Evolutionary conservation across 2,113 vertebrate species (phyloP), one percentile per base, ranked within the genome.

Genomic region (Osmerus eperlanus): DNA sequence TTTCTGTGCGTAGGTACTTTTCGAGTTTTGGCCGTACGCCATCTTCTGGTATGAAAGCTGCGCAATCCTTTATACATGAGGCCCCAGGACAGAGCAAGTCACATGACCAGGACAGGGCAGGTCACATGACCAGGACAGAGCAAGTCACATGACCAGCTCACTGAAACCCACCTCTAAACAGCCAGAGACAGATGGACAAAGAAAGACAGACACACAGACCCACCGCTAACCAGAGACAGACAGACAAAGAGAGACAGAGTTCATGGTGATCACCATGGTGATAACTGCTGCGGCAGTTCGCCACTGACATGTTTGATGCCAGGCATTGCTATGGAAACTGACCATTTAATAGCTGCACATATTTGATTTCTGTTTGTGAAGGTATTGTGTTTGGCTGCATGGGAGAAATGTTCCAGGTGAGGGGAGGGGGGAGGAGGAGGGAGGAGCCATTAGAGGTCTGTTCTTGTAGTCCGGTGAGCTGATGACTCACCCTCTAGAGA

Each of bases 281-380:
- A 81, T 73, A 74, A 65, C 80, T 71, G 55, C 71, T 64, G 63
- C 13, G 29, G 28, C 71, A 65, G 63, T 9, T 63, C 61, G 16
- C 23, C 25, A 15, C 23, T 78, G 81, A 84, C 79, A 70, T 6
- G 61, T 56, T 75, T 77, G 81, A 79, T 75, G 59, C 59, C 9
- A 13, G 2, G 36, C 8, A 84, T 87, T 83, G 75, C 81, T 61
- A 88, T 85, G 83, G 83, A 29, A 85, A 86, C 83, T 4, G n/a
- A n/a, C n/a, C n/a, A n/a, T n/a, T n/a, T n/a, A n/a, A n/a, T n/a
- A n/a, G n/a, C n/a, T n/a, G n/a, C n/a, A n/a, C n/a, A n/a, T n/a
- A n/a, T n/a, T n/a, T n/a, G n/a, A n/a, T n/a, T n/a, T n/a, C n/a
- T n/a, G n/a, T n/a, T n/a, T n/a, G n/a, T n/a, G n/a, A n/a, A n/a